These are phyloP conservation scores for Shargacucullia verbasci DNA, from an alignment of 2,888 invertebrate species.

Conservation along the genomic window DNA sequence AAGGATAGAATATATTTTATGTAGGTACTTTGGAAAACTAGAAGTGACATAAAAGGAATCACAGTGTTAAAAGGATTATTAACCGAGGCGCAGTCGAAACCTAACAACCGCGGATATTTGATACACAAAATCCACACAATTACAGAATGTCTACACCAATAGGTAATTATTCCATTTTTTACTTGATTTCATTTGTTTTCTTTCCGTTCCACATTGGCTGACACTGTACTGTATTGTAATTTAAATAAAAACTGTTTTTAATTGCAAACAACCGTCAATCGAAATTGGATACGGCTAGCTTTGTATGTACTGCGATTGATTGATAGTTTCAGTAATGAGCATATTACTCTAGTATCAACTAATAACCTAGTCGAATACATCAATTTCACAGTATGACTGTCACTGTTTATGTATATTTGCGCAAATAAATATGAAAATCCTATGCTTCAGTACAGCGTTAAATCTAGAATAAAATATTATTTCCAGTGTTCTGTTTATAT, in stretches of 20 bases:
- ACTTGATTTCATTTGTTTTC: conserved; percentile 51
- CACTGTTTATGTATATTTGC: conserved; percentile 1
- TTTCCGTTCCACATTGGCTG: conserved; percentile 52
- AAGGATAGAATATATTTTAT: no score
- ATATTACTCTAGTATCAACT: not conserved
- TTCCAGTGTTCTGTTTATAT: conserved; percentile 29
- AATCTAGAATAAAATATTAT: conserved; percentile 35
- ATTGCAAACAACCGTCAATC: conserved; percentile 38
- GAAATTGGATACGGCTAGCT: conserved; percentile 29
- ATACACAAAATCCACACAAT: conserved; percentile 67
- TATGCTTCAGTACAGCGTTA: conserved; percentile 2
- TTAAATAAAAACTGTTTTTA: conserved; percentile 43
- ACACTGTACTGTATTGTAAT: conserved; percentile 45
- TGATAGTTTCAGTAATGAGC: conserved; percentile 17
- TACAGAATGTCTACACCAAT: conserved; percentile 55
- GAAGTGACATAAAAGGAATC: conserved; percentile 3
- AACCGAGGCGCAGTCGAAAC: conserved; percentile 59
- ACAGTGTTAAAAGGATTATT: conserved; percentile 53
- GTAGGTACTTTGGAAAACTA: no score
- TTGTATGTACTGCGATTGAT: conserved; percentile 3
- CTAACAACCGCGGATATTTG: conserved; percentile 65
- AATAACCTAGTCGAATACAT: conserved; percentile 9
- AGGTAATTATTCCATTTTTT: conserved; percentile 60
- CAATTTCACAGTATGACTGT: no score
- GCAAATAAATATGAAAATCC: conserved; percentile 17